Percentiles rank a stretch among this genome's conserved stretches.
phyloP scores from a whole-genome alignment of 2,113 vertebrate genomes.

The Callipepla californica region DNA sequence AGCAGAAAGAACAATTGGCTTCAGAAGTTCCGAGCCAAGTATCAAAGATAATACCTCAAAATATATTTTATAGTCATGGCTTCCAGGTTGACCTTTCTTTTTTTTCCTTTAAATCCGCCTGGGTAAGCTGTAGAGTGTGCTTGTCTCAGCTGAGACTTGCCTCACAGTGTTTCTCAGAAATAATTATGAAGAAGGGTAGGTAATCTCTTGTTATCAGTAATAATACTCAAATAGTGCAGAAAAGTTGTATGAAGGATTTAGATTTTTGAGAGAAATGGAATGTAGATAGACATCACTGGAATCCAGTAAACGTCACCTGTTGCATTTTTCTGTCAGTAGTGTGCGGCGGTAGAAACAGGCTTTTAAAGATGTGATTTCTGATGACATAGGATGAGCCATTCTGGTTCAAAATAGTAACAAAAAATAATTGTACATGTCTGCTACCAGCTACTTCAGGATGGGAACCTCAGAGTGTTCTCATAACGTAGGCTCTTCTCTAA shows the following conservation, averaged over 20 bases:
- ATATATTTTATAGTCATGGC: not conserved
- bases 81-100: not conserved
- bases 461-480: not conserved
- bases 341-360: rapidly evolving
- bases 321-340: not conserved
- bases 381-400: not conserved
- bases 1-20: not conserved
- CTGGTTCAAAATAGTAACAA: not conserved
- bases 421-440: not conserved
- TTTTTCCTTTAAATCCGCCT: not conserved
- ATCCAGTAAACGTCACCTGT: not conserved
- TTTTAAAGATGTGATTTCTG: not conserved
- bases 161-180: not conserved
- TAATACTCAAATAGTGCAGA: not conserved
- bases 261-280: not conserved
- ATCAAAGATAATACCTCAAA: not conserved
- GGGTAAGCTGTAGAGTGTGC: not conserved
- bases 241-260: not conserved
- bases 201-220: not conserved
- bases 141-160: not conserved
- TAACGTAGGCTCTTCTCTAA: not conserved
- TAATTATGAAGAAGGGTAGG: not conserved
- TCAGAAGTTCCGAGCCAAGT: not conserved
- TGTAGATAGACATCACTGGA: not conserved
- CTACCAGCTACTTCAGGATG: not conserved